These are phyloP conservation scores for Ommatoiulus sabulosus DNA, from an alignment of 2,888 invertebrate species.

Conservation along the genomic window DNA sequence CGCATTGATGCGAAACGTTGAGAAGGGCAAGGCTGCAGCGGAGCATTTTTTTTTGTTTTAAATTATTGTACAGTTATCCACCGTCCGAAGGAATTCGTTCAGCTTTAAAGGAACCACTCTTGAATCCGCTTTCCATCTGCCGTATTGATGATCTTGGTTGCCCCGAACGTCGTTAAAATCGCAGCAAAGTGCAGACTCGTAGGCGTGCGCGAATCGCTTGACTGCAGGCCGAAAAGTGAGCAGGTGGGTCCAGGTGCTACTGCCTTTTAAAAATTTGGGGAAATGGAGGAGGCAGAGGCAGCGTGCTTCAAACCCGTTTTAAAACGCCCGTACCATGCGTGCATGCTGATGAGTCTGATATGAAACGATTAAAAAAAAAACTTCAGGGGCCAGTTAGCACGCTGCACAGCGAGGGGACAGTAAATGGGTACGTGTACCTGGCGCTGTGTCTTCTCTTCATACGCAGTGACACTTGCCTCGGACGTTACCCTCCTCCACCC, in stretches of 20 bases:
- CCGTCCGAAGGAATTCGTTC: neutral
- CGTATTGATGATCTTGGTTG: neutral
- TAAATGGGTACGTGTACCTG: neutral
- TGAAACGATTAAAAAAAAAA: neutral
- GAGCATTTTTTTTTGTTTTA: neutral
- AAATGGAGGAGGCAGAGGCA: constrained; percentile 19
- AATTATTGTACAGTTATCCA: neutral
- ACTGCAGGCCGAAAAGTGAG: neutral
- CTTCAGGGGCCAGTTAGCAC: neutral
- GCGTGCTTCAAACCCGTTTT: neutral
- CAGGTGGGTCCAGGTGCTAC: constrained; percentile 41
- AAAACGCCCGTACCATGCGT: constrained; percentile 28
- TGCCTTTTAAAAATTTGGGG: neutral
- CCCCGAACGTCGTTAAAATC: neutral
- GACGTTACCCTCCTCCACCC: neutral
- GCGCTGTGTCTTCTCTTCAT: neutral
- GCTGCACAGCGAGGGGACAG: neutral
- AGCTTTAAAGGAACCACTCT: neutral
- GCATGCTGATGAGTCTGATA: constrained; percentile 20
- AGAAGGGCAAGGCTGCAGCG: neutral
- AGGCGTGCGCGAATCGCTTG: neutral
- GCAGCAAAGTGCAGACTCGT: neutral
- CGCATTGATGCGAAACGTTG: neutral
- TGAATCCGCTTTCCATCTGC: neutral
- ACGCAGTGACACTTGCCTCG: neutral